A percentile compares a stretch with the other conserved stretches of the same genome.
phyloP scores from a whole-genome alignment of 2,888 invertebrate genomes.

The Cephus spinipes region DNA sequence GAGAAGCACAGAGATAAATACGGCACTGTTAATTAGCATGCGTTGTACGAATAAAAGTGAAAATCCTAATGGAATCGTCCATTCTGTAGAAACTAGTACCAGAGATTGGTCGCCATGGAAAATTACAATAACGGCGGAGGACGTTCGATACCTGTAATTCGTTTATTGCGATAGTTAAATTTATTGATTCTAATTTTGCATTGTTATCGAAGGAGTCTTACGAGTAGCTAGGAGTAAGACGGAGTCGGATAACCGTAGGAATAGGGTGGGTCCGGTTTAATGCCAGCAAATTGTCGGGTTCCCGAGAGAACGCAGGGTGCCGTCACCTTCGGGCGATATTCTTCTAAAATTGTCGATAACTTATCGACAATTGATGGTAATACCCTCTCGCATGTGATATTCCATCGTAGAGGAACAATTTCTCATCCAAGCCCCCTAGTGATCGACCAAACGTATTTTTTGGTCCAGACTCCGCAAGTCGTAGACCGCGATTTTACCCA shows the following conservation, averaged over 20 bases:
- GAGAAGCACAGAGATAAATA: background rate
- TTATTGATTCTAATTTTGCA: slow-evolving; percentile 2
- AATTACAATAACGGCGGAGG: background rate
- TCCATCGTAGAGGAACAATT: slow-evolving; percentile 17
- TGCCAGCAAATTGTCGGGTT: slow-evolving; percentile 51
- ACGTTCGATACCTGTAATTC: background rate
- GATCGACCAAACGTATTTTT: background rate
- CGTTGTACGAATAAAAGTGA: background rate
- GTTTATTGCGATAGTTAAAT: background rate
- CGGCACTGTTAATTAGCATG: background rate
- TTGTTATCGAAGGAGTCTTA: background rate
- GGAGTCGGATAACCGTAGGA: slow-evolving; percentile 4
- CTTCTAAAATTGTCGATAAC: slow-evolving; percentile 60
- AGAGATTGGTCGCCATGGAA: no score
- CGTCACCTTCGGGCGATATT: slow-evolving; percentile 47
- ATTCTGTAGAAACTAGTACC: no score
- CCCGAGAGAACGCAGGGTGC: slow-evolving; percentile 27
- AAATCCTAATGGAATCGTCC: background rate
- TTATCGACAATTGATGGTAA: slow-evolving; percentile 57
- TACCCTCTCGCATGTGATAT: slow-evolving; percentile 29
- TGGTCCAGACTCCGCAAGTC: background rate
- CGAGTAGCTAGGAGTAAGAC: background rate
- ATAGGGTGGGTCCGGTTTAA: slow-evolving; percentile 32
- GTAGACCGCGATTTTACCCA: background rate
- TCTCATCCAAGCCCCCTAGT: slow-evolving; percentile 8